Evolutionary conservation across 2,113 vertebrate genomes (phyloP).

Genomic region (Symphodus melops): DNA sequence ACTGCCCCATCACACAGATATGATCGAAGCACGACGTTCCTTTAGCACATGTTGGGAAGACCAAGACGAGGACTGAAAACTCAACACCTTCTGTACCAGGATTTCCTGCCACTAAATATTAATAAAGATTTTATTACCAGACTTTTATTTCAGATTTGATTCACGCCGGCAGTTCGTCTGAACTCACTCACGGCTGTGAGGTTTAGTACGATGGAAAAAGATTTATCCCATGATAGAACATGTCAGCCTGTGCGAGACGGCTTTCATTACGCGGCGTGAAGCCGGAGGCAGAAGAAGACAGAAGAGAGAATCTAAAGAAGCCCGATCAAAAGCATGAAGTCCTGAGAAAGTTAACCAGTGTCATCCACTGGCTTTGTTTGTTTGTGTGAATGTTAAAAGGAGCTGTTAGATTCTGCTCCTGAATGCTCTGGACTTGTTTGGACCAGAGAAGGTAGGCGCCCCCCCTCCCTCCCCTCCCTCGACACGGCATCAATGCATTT

Average conservation of each 20-base stretch:
- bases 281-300: slow-evolving; percentile 13
- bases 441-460: too few species aligned
- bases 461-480: too few species aligned
- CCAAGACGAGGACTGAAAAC: slow-evolving; percentile 44
- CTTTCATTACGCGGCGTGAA: slow-evolving; percentile 46
- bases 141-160: too few species aligned
- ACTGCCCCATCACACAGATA: slow-evolving; percentile 42
- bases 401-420: too few species aligned
- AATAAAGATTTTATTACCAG: slow-evolving; percentile 24
- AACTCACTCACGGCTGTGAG: slow-evolving; percentile 12
- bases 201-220: slow-evolving; percentile 38
- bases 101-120: slow-evolving; percentile 37
- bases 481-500: too few species aligned
- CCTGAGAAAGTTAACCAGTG: not conserved
- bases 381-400: too few species aligned
- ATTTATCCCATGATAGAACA: slow-evolving; percentile 43
- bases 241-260: slow-evolving; percentile 56
- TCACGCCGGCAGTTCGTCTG: slow-evolving; percentile 11
- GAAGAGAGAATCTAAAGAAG: not conserved
- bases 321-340: not conserved
- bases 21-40: slow-evolving; percentile 47
- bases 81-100: slow-evolving; percentile 17
- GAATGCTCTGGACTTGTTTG: too few species aligned
- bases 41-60: slow-evolving; percentile 10
- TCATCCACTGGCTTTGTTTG: not conserved